A percentile compares a stretch with the other conserved stretches of the same genome.
Conservation (phyloP, 2,888 invertebrate genomes). For the Diogma glabrata region DNA sequence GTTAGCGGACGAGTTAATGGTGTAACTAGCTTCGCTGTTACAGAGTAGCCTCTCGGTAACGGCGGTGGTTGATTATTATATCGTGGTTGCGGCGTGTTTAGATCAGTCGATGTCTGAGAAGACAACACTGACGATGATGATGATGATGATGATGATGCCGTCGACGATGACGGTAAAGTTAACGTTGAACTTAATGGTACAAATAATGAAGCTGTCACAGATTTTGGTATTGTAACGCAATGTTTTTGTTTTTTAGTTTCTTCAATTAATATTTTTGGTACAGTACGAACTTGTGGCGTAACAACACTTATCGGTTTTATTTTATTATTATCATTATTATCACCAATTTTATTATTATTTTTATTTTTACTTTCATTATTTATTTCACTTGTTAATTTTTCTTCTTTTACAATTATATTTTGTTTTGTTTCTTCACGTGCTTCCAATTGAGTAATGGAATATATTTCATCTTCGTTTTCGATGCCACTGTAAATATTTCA, state of each 20-base stretch:
- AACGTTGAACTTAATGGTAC: conserved; percentile 12
- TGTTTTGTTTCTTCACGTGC: conserved; percentile 26
- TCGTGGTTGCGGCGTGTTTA: not conserved
- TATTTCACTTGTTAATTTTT: not conserved
- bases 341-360: conserved; percentile 4
- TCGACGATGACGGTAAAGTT: not conserved
- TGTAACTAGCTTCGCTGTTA: conserved; percentile 3
- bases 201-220: conserved; percentile 34
- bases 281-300: not conserved
- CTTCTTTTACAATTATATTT: conserved; percentile 15
- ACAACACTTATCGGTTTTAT: too few relatives aligned
- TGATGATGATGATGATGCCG: conserved; percentile 2
- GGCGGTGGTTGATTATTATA: conserved; percentile 5
- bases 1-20: conserved; percentile 17
- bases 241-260: too few relatives aligned
- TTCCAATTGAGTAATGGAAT: conserved; percentile 37
- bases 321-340: too few relatives aligned
- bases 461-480: conserved; percentile 38
- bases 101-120: too few relatives aligned
- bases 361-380: not conserved
- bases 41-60: not conserved
- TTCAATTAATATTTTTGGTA: too few relatives aligned
- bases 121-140: too few relatives aligned
- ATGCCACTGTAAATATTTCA: conserved; percentile 29
- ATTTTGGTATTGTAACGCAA: too few relatives aligned